Base-by-base conservation (phyloP, 2,888 invertebrate genomes). In the Drosophila subsilvestris region DNA sequence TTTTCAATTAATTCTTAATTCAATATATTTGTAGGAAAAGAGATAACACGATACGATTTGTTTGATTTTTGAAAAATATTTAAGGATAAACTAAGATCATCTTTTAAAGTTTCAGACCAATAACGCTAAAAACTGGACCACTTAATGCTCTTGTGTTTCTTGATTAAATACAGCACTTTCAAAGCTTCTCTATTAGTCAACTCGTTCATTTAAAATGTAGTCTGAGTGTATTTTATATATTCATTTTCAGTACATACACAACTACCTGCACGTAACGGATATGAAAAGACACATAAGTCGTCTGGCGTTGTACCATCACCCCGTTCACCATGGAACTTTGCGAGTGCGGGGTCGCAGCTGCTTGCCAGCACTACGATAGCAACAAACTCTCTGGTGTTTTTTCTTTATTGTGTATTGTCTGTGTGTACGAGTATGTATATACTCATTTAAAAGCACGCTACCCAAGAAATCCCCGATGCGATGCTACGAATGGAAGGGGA, bases 271-370 rank as follows among this genome's bases (percentile, higher is more conserved):
- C 86, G 89, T 9, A 90, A 90, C 71, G 90, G 89, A 47, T 86
- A 89, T 63, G 92, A 92, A 45, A 91, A 90, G 75, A 78, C 82
- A 53, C 83, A 90, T 69, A 90, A 90, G 74, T 85, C 88, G 44
- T 83, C 91, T 57, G 86, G 89, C 29, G 82, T 88, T 10, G 84
- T 89, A 14, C 90, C 92, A 49, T 91, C 92, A 56, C 89, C 89
- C 12, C 86, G 89, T 58, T 89, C 92, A 55, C 90, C 91, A n/a
- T 90, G 92, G 90, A 82, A 89, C 43, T 83, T 90, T 43, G 76
- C 90, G 56, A 91, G 88, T 74, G 83, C 82, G 58, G 82, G 79
- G 59, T 75, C 81, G 27, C 76, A 82, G 71, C 66, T 81, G 75
- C 49, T 66, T 43, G 55, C 43, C 54, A 65, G 59, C 51, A 53